Percentiles rank a stretch among this genome's conserved stretches.
Conservation (phyloP, 2,113 vertebrate species). For the Acrocephalus arundinaceus region DNA sequence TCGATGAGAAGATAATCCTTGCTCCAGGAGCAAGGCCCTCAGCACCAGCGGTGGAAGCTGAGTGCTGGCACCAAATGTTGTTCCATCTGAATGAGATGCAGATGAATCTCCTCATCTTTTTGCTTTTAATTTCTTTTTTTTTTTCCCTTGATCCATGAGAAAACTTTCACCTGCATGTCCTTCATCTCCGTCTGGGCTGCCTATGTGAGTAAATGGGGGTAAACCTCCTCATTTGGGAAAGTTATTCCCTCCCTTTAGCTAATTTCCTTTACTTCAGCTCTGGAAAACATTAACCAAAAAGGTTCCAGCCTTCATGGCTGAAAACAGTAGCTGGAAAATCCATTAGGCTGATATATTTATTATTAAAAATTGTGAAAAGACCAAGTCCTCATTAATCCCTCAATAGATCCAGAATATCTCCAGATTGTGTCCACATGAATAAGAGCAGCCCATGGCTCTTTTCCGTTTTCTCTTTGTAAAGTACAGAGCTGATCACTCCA, state of each 20-base stretch:
- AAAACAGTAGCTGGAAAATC: conserved; percentile 44
- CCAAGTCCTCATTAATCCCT: neutral
- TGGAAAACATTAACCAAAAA: conserved; percentile 32
- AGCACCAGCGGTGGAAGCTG: neutral
- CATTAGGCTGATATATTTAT: neutral
- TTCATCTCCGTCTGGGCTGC: neutral
- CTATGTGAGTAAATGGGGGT: neutral
- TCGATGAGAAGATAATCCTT: neutral
- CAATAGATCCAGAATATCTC: neutral
- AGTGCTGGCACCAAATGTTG: neutral
- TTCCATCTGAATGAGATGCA: neutral
- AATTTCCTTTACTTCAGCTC: neutral
- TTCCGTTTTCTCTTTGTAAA: neutral
- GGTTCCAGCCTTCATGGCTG: neutral
- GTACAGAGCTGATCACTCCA: neutral
- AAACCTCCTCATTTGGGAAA: neutral
- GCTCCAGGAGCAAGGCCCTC: neutral
- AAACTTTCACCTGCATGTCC: neutral
- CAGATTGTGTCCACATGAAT: neutral
- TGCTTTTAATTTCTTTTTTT: neutral
- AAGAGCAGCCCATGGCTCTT: neutral
- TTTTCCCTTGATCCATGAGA: neutral
- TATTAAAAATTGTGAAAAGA: neutral
- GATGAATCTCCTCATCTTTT: neutral
- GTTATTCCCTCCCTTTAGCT: neutral